Conservation (phyloP, 2,113 vertebrate genomes). For the Pterocles burchelli region DNA sequence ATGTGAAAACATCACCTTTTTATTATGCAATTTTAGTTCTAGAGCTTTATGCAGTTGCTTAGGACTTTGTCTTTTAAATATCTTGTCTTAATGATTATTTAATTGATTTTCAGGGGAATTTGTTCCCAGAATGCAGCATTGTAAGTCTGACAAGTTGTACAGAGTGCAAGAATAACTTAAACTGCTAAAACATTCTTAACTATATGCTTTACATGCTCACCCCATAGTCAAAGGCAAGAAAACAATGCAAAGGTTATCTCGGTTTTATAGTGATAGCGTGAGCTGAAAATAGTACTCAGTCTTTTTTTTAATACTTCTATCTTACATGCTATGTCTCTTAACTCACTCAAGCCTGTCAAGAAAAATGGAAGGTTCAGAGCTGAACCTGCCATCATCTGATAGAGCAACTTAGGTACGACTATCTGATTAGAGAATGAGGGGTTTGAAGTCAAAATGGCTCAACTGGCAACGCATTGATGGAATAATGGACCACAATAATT, state of each 20-base stretch:
- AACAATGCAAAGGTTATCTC: background rate
- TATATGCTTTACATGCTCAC: background rate
- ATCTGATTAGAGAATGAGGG: background rate
- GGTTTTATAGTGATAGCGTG: background rate
- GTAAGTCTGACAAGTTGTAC: background rate
- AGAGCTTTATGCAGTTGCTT: background rate
- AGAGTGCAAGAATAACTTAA: background rate
- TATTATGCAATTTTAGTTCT: background rate
- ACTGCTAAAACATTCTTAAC: background rate
- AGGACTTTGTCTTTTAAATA: background rate
- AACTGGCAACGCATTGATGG: background rate
- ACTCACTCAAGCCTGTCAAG: background rate
- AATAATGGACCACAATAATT: background rate
- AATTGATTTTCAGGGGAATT: background rate
- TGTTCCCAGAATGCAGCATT: background rate
- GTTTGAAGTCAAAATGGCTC: background rate
- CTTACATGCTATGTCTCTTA: background rate
- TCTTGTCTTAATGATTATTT: background rate
- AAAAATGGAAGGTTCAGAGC: background rate
- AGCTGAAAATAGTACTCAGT: background rate
- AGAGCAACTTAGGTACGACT: background rate
- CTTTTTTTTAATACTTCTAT: background rate
- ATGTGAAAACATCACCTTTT: background rate
- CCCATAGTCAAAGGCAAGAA: background rate
- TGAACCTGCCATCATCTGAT: background rate